phyloP scores from a whole-genome alignment of 2,113 vertebrate genomes.

The Mormoops blainvillei region DNA sequence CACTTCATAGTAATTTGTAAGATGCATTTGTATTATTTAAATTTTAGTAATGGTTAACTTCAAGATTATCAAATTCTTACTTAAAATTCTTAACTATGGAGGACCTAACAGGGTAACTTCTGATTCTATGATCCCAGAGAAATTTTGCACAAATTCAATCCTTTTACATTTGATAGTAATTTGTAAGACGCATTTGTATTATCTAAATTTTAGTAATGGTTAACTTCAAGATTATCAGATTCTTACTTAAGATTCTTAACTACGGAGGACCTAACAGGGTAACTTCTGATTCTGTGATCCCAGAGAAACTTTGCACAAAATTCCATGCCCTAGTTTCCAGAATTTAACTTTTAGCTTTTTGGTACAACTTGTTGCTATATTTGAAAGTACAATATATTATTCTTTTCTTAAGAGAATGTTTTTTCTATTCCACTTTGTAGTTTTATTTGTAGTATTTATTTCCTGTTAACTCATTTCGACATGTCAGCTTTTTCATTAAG shows the following conservation, averaged over 20 bases:
- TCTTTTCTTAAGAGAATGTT: background rate
- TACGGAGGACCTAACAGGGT: background rate
- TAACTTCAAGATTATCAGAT: background rate
- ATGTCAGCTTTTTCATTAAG: background rate
- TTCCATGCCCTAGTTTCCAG: background rate
- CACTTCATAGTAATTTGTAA: background rate
- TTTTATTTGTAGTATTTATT: background rate
- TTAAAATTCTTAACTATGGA: background rate
- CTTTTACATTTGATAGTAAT: background rate
- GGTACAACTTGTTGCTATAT: background rate
- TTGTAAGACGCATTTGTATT: background rate
- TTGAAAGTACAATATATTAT: background rate
- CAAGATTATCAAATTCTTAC: background rate
- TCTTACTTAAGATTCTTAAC: background rate
- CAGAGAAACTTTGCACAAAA: background rate
- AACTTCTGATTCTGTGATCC: background rate
- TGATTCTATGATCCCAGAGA: background rate
- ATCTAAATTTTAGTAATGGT: background rate
- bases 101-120: background rate
- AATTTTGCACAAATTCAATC: background rate
- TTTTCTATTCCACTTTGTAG: background rate
- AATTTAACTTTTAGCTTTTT: background rate
- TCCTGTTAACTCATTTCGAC: background rate
- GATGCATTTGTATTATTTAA: background rate
- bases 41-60: background rate